Percentiles rank a stretch among this genome's conserved stretches.
Evolutionary conservation across 2,888 invertebrate species (phyloP).

Genomic region (Hirtodrosophila cameraria): DNA sequence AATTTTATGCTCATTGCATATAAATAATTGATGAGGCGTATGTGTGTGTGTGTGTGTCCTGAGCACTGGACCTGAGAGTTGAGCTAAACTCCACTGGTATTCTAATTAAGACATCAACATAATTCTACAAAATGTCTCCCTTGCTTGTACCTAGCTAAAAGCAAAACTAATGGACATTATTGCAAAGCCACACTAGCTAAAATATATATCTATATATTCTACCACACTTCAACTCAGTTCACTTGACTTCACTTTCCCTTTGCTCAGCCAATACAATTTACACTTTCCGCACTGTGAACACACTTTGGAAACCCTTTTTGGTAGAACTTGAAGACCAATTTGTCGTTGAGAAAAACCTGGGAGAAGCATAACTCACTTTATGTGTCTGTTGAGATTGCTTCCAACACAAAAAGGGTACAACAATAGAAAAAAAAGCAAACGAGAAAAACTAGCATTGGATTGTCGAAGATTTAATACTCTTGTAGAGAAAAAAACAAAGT

Average conservation of each 20-base stretch:
- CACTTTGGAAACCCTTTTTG: conserved; percentile 49
- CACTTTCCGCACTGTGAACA: conserved; percentile 35
- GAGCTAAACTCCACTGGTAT: too few species aligned
- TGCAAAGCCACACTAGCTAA: conserved; percentile 27
- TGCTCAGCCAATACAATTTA: conserved; percentile 50
- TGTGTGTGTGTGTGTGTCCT: too few species aligned
- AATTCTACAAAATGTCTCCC: conserved; percentile 66
- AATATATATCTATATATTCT: background rate
- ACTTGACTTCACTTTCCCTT: conserved; percentile 24
- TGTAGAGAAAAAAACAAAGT: too few species aligned
- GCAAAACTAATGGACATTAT: conserved; percentile 68
- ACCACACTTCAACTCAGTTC: conserved; percentile 1
- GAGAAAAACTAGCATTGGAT: too few species aligned
- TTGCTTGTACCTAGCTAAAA: conserved; percentile 40
- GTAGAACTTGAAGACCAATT: conserved; percentile 62
- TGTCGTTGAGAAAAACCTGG: conserved; percentile 58
- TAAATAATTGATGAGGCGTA: conserved; percentile 74
- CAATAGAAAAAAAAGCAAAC: conserved; percentile 11
- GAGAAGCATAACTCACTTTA: conserved; percentile 60
- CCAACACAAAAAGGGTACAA: conserved; percentile 33
- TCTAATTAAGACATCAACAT: conserved; percentile 70
- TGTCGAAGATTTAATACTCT: too few species aligned
- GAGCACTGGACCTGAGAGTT: conserved; percentile 11
- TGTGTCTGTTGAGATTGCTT: conserved; percentile 49
- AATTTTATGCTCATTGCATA: conserved; percentile 74